phyloP scores from a whole-genome alignment of 2,888 invertebrate species.

The Eledone cirrhosa region DNA sequence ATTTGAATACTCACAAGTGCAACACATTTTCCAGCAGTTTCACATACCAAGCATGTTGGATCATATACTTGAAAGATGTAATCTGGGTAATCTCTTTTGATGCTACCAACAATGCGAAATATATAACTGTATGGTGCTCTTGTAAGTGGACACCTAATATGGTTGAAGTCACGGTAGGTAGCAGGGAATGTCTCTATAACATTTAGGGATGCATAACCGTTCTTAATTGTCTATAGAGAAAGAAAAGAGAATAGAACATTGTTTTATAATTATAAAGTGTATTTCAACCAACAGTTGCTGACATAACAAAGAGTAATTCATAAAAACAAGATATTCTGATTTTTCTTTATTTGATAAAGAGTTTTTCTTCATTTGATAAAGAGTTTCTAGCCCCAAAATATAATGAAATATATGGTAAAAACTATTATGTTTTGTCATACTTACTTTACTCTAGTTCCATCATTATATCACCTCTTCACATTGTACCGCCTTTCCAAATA shows the following conservation, averaged over 20 bases:
- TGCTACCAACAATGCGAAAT: constrained; percentile 38
- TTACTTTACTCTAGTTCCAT: too few relatives aligned
- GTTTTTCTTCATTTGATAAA: too few relatives aligned
- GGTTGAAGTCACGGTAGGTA: constrained; percentile 42
- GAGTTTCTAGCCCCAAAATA: too few relatives aligned
- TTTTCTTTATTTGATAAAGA: too few relatives aligned
- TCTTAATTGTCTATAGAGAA: constrained; percentile 37
- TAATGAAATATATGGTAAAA: too few relatives aligned
- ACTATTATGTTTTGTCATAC: too few relatives aligned
- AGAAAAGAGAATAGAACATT: not conserved
- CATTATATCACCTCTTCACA: too few relatives aligned
- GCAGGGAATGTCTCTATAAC: constrained; percentile 34
- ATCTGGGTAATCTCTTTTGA: constrained; percentile 32
- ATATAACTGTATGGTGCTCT: constrained; percentile 36
- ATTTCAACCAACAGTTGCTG: too few relatives aligned
- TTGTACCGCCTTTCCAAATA: too few relatives aligned
- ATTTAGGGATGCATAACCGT: constrained; percentile 18
- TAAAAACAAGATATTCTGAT: too few relatives aligned
- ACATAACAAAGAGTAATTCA: too few relatives aligned
- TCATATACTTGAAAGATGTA: constrained; percentile 39
- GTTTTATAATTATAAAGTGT: too few relatives aligned
- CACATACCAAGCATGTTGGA: constrained; percentile 41
- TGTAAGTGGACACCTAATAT: constrained; percentile 41
- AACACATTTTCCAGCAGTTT: constrained; percentile 38
- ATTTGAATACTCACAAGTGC: constrained; percentile 36